A percentile compares a stretch with the other conserved stretches of the same genome.
Conservation (phyloP, 64 coral and sea anemone species). For the Actinia tenebrosa region DNA sequence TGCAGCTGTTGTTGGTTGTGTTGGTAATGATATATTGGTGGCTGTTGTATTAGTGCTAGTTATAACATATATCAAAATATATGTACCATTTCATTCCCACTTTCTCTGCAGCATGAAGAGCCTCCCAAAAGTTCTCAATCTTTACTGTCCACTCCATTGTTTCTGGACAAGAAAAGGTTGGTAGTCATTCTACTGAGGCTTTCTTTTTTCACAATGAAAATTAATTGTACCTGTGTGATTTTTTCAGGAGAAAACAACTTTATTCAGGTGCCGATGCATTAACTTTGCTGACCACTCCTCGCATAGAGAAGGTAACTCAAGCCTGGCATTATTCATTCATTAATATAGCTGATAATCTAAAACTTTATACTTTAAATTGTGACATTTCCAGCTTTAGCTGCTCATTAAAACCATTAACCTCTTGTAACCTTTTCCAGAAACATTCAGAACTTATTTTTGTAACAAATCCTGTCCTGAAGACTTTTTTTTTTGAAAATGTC, state of each 20-base stretch:
- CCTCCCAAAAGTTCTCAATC: constrained; percentile 18
- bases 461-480: too few relatives aligned
- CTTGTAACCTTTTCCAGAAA: too few relatives aligned
- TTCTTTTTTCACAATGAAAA: background rate
- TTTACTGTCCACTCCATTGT: constrained; percentile 57
- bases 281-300: constrained; percentile 73
- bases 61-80: background rate
- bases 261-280: constrained; percentile 91
- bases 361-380: too few relatives aligned
- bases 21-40: too few relatives aligned
- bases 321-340: too few relatives aligned
- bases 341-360: too few relatives aligned
- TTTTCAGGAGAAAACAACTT: constrained; percentile 62
- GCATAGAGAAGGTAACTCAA: constrained; percentile 60
- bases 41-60: too few relatives aligned
- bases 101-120: background rate
- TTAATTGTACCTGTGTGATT: background rate
- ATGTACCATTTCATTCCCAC: background rate
- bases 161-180: constrained; percentile 90
- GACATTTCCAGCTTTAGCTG: too few relatives aligned
- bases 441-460: too few relatives aligned
- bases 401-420: too few relatives aligned
- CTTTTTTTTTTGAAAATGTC: too few relatives aligned
- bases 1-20: too few relatives aligned
- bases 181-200: background rate